phyloP scores from a whole-genome alignment of 2,113 vertebrate genomes.

The Crotalus tigris region DNA sequence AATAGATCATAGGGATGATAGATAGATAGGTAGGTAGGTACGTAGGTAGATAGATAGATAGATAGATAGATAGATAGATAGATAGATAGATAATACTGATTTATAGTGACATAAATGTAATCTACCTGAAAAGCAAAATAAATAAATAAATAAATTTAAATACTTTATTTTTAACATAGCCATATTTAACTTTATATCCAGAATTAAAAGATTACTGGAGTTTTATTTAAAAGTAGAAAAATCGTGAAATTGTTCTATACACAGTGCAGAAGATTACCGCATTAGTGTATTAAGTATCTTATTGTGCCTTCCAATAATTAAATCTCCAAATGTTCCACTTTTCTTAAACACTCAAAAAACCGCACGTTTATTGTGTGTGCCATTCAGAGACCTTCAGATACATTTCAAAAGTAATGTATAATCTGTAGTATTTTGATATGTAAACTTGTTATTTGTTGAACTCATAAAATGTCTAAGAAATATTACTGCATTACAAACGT shows the following conservation, averaged over 20 bases:
- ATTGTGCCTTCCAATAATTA: neutral
- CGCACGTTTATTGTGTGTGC: neutral
- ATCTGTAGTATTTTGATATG: neutral
- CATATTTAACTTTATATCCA: neutral
- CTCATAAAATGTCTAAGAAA: slow-evolving; percentile 20
- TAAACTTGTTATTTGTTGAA: neutral
- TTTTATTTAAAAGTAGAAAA: slow-evolving; percentile 23
- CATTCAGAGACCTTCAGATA: slow-evolving; percentile 25
- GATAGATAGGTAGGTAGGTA: too few relatives aligned
- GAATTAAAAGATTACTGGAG: neutral
- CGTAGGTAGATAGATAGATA: too few relatives aligned
- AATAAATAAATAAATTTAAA: neutral
- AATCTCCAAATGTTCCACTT: neutral
- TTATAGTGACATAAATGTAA: neutral
- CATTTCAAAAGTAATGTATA: slow-evolving; percentile 2
- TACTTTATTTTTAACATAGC: neutral
- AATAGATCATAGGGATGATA: neutral
- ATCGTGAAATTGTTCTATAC: neutral
- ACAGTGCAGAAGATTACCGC: neutral
- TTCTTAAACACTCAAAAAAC: neutral
- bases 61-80: too few relatives aligned
- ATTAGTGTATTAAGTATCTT: neutral
- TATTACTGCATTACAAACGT: slow-evolving; percentile 8
- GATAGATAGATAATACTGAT: neutral
- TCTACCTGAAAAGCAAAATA: slow-evolving; percentile 15